Evolutionary conservation across 2,113 vertebrate species (phyloP), one percentile per base, ranked within the genome.

Genomic region (Phyllopteryx taeniolatus): DNA sequence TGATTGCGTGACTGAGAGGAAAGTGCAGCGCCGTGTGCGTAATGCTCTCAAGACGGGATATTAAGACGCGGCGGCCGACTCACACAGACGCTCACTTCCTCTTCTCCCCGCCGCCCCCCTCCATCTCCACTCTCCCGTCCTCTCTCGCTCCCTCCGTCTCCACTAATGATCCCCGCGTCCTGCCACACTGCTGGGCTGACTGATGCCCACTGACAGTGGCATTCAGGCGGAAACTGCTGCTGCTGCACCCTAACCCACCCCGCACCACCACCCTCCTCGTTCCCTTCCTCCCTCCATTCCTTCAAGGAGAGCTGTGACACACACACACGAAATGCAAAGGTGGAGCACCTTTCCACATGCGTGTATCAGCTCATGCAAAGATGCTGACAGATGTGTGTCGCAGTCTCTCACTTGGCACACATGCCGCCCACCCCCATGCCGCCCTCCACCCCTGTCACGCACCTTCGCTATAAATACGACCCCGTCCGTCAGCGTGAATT

Each of bases 11-110:
- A 91, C 92, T 90, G 90, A 85, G 85, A 84, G 86, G 68, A 90
- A 88, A 91, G 92, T 90, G 89, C 91, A 91, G 72, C 80, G 84
- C 87, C 69, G 85, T 91, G 89, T 90, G 86, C 84, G 83, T 91
- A 92, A 92, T 91, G 88, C 90, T 92, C 89, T 93, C 91, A 91
- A 90, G 89, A 90, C 81, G 66, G 64, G 88, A 91, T 90, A 90
- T 91, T 90, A 91, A 90, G 85, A 86, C 66, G 69, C 70, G 66
- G 80, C 80, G 84, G 70, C 79, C 76, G 72, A 80, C 86, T 86
- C 85, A 63, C 77, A 78, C 84, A 85, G 83, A 80, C 82, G 72
- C 73, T 79, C 78, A 75, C 81, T 83, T 79, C 73, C 80, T 77
- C 78, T 82, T 79, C 63, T 71, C 78, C 75, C 78, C 71, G 19